These are phyloP conservation scores for Euphonia xanthogaster DNA, from an alignment of 2,797 vertebrate genomes.

Conservation along the genomic window DNA sequence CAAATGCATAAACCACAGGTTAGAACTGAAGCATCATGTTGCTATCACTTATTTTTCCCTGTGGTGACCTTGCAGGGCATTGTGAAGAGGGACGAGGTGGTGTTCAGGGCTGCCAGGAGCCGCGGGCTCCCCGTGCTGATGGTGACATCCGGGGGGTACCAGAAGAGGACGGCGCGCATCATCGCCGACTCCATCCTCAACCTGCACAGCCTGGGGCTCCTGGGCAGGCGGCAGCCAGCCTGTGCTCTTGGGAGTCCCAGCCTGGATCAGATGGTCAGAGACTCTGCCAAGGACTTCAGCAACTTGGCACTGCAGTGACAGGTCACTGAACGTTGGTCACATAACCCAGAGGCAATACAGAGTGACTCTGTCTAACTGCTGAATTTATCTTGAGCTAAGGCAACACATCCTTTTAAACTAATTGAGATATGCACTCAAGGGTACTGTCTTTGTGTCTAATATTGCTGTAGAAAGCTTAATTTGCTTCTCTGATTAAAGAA, in stretches of 20 bases:
- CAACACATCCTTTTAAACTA: background rate
- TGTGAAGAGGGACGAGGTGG: conserved; percentile 87
- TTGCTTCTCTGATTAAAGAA: background rate
- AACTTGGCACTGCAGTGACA: background rate
- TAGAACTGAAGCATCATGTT: background rate
- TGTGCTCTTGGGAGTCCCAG: background rate
- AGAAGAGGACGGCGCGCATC: conserved; percentile 92
- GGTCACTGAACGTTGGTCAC: background rate
- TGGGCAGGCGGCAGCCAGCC: conserved; percentile 55
- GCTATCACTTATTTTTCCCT: accelerated
- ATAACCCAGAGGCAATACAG: background rate
- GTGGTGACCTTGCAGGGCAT: conserved; percentile 80
- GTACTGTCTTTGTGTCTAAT: background rate
- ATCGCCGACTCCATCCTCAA: conserved; percentile 97
- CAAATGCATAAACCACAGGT: background rate
- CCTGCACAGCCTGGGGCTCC: conserved; percentile 82
- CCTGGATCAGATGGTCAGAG: background rate
- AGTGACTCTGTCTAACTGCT: background rate
- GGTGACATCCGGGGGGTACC: conserved; percentile 95
- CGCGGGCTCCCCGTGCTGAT: conserved; percentile 89
- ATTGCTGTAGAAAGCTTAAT: background rate
- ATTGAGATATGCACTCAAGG: background rate
- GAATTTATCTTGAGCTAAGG: background rate
- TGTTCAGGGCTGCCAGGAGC: conserved; percentile 84
- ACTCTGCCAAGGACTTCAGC: background rate